These are phyloP conservation scores for Leucophenga montana DNA, from an alignment of 2,888 invertebrate genomes.

Conservation along the genomic window DNA sequence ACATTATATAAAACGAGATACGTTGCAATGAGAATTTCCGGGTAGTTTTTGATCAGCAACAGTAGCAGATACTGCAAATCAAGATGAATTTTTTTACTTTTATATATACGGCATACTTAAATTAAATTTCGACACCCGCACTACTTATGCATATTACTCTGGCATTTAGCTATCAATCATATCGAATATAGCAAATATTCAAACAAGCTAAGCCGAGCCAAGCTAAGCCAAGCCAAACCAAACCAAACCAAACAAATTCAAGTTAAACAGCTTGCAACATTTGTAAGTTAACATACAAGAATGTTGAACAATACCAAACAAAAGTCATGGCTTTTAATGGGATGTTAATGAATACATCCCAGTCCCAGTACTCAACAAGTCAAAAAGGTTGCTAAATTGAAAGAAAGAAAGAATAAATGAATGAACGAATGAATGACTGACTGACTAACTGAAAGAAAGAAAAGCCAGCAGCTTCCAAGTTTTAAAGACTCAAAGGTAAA, in stretches of 20 bases:
- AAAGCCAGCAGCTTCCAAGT: slow-evolving; percentile 15
- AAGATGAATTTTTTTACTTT: no score
- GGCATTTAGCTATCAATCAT: slow-evolving; percentile 23
- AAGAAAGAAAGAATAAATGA: no score
- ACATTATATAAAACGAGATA: no score
- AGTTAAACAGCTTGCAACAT: slow-evolving; percentile 10
- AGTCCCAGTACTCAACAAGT: slow-evolving; percentile 18
- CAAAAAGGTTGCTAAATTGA: slow-evolving; percentile 1
- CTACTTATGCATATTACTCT: slow-evolving; percentile 26
- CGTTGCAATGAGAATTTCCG: no score
- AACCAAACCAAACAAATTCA: no score
- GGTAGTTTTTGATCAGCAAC: no score
- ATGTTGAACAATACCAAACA: slow-evolving; percentile 56
- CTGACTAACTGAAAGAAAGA: no score
- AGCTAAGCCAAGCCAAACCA: no score
- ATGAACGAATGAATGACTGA: no score
- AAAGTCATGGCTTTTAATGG: slow-evolving; percentile 68
- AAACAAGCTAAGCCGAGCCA: no score
- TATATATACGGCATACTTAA: background rate
- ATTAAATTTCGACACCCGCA: slow-evolving; percentile 61
- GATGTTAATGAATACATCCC: slow-evolving; percentile 56
- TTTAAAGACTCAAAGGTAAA: no score
- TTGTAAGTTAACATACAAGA: background rate
- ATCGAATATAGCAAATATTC: slow-evolving; percentile 14
- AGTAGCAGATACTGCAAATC: no score